Base-by-base conservation (phyloP, 2,113 vertebrate genomes). In the Perognathus longimembris region DNA sequence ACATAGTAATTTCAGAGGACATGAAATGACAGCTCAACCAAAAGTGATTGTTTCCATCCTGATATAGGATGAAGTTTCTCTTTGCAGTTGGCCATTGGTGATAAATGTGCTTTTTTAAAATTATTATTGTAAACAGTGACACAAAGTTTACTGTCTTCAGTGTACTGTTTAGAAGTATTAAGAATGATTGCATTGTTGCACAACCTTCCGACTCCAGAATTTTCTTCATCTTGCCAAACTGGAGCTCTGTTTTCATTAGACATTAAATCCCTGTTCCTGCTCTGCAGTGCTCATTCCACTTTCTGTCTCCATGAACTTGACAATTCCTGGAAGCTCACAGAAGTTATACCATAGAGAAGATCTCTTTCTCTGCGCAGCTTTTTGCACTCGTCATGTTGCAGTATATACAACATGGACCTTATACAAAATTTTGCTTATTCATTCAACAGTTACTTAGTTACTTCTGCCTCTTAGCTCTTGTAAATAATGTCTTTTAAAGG, bases 401-500 rank as follows among this genome's bases (percentile, higher is more conserved):
- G 28, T 32, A 0, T 30, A 11, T 18, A 64, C n/a, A 61, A 63
- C 50, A 30, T 50, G 2, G 45, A 71, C 34, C 4, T 1, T 38
- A 22, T 1, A 22, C 70, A n/a, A 17, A 2, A 2, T 63, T 66
- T 42, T 30, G 1, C 9, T 61, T 28, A 38, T 59, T 32, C 21
- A 4, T n/a, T 8, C 38, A 4, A 61, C 28, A 1, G 2, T 4
- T 20, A 4, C 1, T 17, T 64, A 63, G 57, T 17, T 81, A 57
- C 57, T n/a, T 74, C 30, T n/a, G 4, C 34, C 14, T 66, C 38
- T 34, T 32, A 81, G 32, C 75, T 17, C 0, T 26, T 66, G 50
- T 21, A n/a, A 79, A 10, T 81, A 42, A 92, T 40, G 75, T 54
- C 32, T 59, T 0, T 95, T 95, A 6, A 96, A 99, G 99, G 99